These are phyloP conservation scores for Cephalopholis sonnerati DNA, from an alignment of 2,113 vertebrate genomes.

Conservation along the genomic window DNA sequence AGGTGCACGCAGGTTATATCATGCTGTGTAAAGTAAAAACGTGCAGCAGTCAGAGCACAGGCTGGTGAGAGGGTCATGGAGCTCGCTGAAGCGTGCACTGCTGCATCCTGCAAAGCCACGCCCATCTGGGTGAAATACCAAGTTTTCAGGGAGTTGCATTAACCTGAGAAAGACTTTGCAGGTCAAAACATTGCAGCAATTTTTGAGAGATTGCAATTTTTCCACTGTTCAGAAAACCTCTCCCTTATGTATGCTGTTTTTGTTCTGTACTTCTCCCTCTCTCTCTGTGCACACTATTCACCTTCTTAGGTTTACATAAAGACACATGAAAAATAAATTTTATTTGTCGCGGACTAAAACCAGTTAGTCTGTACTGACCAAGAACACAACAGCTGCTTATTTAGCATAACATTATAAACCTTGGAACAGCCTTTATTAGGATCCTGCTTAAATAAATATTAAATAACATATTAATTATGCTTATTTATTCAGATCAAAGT, in stretches of 20 bases:
- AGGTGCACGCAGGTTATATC: too few species aligned
- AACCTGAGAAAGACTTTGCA: background rate
- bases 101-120: too few species aligned
- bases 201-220: background rate
- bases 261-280: background rate
- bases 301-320: slow-evolving; percentile 8
- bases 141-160: too few species aligned
- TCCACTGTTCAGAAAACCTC: background rate
- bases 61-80: too few species aligned
- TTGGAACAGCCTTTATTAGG: background rate
- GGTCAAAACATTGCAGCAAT: background rate
- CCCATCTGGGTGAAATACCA: too few species aligned
- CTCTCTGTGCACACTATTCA: background rate
- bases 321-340: slow-evolving; percentile 6
- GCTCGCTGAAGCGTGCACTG: too few species aligned
- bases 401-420: background rate
- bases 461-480: background rate
- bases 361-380: background rate
- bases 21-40: too few species aligned
- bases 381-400: background rate
- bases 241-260: background rate
- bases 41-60: too few species aligned
- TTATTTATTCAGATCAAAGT: background rate
- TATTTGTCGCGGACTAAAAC: background rate
- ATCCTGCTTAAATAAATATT: background rate